Evolutionary conservation across 2,113 vertebrate genomes (phyloP), one percentile per base, ranked within the genome.

Genomic region (Colius striatus): DNA sequence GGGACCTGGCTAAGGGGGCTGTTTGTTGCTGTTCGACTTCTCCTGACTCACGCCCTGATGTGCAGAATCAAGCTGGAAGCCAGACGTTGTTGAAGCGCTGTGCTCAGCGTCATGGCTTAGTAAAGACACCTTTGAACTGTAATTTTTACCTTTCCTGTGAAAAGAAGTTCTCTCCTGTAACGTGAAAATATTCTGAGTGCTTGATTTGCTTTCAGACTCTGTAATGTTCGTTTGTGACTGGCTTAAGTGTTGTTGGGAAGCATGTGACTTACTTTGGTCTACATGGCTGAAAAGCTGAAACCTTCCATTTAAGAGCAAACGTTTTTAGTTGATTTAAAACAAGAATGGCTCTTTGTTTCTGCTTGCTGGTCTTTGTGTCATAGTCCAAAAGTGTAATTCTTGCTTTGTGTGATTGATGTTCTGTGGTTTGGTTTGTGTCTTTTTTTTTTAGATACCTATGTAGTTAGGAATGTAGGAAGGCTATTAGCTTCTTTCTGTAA

Each of bases 401-500:
- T 48, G 0, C 21, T 58, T 54, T 3, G 12, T 36, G 5, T 60
- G 10, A 10, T 20, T 15, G 43, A 7, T 79, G 18, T 7, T 4
- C 32, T 48, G 53, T 71, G 15, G 11, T n/a, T 38, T 55, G 4
- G 0, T 27, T 55, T 25, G 2, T 29, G 5, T 1, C 22, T 26
- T n/a, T 13, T 27, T 77, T 55, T 61, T 77, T 18, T 30, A 66
- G 51, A 3, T 11, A 4, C 38, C 4, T 0, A 0, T 53, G 27
- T 79, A 75, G 21, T 45, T 62, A n/a, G 47, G 43, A 50, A 14
- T 1, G 0, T 41, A 13, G 74, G 57, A 70, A n/a, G 8, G 11
- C 2, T 43, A 14, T 53, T 48, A 13, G 7, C 4, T 57, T 50
- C 51, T 60, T 25, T 26, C 26, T 88, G 70, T 47, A 13, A 23